Conservation (phyloP, 1,140 invertebrate species). For the Zeugodacus cucurbitae region DNA sequence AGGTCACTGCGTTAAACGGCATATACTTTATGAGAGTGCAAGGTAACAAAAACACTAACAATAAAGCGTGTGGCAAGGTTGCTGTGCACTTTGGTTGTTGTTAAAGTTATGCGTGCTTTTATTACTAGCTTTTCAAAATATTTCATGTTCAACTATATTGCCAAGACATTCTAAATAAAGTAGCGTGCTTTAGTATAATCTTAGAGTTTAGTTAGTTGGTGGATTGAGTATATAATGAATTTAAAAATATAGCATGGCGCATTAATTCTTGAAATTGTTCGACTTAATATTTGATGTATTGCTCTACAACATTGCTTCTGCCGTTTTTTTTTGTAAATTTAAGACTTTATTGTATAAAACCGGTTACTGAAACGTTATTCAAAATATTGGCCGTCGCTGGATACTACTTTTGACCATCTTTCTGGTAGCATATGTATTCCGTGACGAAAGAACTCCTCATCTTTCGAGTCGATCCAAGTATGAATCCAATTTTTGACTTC, state of each 20-base stretch:
- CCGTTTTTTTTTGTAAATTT: no score
- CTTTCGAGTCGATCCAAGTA: no score
- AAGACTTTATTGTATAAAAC: no score
- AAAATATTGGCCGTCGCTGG: no score
- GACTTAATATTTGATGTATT: background rate
- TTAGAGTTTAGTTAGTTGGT: background rate
- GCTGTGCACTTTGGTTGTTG: background rate
- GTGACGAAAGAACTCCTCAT: no score
- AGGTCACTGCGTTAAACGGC: conserved; percentile 14
- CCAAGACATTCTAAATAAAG: background rate
- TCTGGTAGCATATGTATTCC: no score
- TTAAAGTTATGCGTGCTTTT: background rate
- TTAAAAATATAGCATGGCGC: background rate
- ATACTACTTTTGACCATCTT: no score
- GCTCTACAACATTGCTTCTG: no score
- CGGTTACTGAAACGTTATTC: no score
- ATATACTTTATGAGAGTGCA: background rate
- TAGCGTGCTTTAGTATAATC: background rate
- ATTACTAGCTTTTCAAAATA: background rate
- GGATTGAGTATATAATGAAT: background rate
- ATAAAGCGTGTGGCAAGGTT: background rate
- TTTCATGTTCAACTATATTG: background rate
- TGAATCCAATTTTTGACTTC: no score
- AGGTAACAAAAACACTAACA: background rate
- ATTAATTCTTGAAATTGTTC: background rate